phyloP scores from a whole-genome alignment of 1,140 invertebrate species.

The Procambarus virginalis region DNA sequence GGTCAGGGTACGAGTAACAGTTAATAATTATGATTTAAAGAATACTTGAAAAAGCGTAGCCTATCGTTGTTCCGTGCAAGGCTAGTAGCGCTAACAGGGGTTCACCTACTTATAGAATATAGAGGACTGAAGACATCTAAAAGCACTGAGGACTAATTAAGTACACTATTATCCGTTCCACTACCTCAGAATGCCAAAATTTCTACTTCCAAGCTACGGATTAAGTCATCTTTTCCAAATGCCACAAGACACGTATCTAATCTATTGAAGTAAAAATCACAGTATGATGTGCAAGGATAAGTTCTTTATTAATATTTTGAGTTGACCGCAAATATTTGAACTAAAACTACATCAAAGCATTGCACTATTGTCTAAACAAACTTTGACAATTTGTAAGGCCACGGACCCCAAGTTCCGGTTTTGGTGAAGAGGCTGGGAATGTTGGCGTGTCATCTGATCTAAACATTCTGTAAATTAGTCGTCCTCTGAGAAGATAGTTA shows the following conservation, averaged over 20 bases:
- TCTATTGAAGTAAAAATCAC: background rate
- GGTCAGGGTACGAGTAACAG: background rate
- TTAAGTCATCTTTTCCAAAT: background rate
- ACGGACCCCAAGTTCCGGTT: background rate
- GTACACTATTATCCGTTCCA: background rate
- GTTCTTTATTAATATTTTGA: background rate
- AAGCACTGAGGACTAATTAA: background rate
- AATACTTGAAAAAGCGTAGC: background rate
- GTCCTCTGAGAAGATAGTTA: background rate
- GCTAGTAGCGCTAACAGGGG: background rate
- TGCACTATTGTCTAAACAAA: background rate
- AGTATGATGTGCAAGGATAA: background rate
- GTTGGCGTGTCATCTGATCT: background rate
- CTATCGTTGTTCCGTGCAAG: background rate
- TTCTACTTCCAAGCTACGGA: background rate
- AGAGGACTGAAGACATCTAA: background rate
- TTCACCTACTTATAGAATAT: background rate
- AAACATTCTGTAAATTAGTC: background rate
- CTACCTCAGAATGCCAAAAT: background rate
- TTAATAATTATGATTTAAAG: background rate
- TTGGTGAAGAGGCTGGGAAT: background rate
- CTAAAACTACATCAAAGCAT: background rate
- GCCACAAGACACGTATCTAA: background rate
- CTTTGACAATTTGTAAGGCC: background rate
- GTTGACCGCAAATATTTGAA: background rate